phyloP scores from a whole-genome alignment of 2,113 vertebrate species.

The Thoracochromis brauschi region DNA sequence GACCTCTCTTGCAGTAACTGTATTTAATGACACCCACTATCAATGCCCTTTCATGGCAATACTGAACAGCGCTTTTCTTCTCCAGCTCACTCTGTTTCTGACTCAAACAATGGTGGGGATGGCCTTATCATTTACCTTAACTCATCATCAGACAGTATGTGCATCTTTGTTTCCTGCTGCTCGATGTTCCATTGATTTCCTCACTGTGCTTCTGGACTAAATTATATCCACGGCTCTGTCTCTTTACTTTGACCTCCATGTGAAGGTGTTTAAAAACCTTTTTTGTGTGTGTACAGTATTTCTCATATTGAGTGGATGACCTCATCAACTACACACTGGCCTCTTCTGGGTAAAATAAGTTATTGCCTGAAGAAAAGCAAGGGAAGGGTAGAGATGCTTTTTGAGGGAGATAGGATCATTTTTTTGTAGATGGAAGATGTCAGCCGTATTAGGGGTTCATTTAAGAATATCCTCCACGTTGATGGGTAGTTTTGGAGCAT shows the following conservation, averaged over 20 bases:
- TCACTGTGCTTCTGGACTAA: background rate
- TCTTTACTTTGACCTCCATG: background rate
- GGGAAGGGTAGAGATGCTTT: background rate
- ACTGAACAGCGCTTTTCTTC: conserved; percentile 19
- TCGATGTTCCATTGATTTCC: conserved; percentile 28
- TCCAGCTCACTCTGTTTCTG: background rate
- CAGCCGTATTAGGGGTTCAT: background rate
- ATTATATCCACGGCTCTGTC: background rate
- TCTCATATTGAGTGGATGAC: conserved; percentile 12
- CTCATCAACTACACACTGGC: conserved; percentile 52
- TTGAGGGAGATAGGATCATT: background rate
- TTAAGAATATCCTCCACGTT: conserved; percentile 1
- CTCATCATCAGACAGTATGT: background rate
- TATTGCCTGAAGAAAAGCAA: conserved; percentile 1
- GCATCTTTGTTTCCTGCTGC: conserved; percentile 6
- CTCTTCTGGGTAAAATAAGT: conserved; percentile 44
- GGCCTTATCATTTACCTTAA: background rate
- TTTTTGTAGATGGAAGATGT: conserved; percentile 22
- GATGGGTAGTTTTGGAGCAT: background rate
- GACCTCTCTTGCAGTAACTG: conserved; percentile 27
- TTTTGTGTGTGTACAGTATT: background rate
- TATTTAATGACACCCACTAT: conserved; percentile 16
- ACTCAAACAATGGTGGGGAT: conserved; percentile 9
- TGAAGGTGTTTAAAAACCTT: background rate
- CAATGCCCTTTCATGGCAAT: conserved; percentile 2